Conservation (phyloP, 1,140 invertebrate species). For the Dryas iulia region DNA sequence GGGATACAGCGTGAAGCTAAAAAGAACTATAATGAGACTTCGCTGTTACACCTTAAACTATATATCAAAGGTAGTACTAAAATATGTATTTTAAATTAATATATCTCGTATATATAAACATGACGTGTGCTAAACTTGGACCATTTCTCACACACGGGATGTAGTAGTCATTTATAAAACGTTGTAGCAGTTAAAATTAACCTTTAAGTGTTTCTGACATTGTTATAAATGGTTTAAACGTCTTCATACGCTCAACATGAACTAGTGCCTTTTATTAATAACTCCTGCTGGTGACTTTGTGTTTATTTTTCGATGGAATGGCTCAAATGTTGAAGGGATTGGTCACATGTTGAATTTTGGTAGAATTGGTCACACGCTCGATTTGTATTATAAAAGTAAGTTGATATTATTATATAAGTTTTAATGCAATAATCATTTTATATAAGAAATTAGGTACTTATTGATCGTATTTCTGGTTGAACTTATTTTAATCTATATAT, state of each 20-base stretch:
- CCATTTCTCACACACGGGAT: constrained; percentile 8
- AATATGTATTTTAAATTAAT: too few relatives aligned
- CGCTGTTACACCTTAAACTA: too few relatives aligned
- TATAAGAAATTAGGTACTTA: too few relatives aligned
- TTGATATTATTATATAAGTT: too few relatives aligned
- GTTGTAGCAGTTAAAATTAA: not conserved
- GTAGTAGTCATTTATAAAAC: not conserved
- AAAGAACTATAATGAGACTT: too few relatives aligned
- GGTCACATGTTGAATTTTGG: too few relatives aligned
- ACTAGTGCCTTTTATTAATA: not conserved
- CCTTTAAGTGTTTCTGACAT: constrained; percentile 4
- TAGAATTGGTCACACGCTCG: too few relatives aligned
- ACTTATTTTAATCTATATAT: too few relatives aligned
- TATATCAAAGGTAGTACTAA: too few relatives aligned
- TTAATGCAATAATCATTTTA: too few relatives aligned
- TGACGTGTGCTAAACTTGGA: not conserved
- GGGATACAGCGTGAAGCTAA: not conserved
- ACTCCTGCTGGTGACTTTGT: not conserved
- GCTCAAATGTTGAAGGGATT: not conserved
- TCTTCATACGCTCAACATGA: not conserved
- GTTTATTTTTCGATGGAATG: not conserved
- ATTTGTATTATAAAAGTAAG: too few relatives aligned
- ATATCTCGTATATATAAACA: not conserved
- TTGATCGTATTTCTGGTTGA: too few relatives aligned
- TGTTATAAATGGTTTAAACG: not conserved